Evolutionary conservation across 1,140 invertebrate genomes (phyloP).

Genomic region (Cataglyphis hispanica): DNA sequence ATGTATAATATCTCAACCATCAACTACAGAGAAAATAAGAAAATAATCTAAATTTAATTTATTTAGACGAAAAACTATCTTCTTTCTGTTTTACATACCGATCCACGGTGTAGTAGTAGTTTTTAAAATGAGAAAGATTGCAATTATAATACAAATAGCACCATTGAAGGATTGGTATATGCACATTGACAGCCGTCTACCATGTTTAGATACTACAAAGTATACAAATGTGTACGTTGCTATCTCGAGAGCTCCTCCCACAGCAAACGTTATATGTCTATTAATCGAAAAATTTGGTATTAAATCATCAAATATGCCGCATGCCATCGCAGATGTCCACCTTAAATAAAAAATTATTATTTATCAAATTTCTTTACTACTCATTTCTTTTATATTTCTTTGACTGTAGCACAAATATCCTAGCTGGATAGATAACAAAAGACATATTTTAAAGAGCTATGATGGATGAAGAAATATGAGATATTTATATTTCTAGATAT

Average conservation of each 20-base stretch:
- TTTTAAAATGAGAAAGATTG: constrained; percentile 62
- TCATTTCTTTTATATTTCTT: not conserved
- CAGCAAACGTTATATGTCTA: constrained; percentile 80
- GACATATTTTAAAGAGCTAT: too few species aligned
- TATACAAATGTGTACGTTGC: constrained; percentile 78
- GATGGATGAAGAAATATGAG: too few species aligned
- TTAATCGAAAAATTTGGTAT: constrained; percentile 78
- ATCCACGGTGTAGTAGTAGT: constrained; percentile 2
- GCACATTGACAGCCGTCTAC: constrained; percentile 75
- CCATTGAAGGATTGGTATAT: constrained; percentile 76
- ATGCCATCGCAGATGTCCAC: constrained; percentile 79
- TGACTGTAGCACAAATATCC: not conserved
- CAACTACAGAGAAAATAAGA: not conserved
- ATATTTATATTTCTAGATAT: too few species aligned
- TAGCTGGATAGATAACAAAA: too few species aligned
- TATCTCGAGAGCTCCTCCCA: constrained; percentile 80
- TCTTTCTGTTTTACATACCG: constrained; percentile 26
- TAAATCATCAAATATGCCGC: constrained; percentile 74
- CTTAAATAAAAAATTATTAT: constrained; percentile 70
- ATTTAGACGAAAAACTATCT: not conserved
- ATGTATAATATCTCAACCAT: not conserved
- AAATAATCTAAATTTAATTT: too few species aligned
- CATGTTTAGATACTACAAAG: constrained; percentile 78
- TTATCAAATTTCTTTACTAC: not conserved
- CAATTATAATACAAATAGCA: constrained; percentile 77